These are phyloP conservation scores for Orthonevra nobilis DNA, from an alignment of 2,888 invertebrate species.

Conservation along the genomic window DNA sequence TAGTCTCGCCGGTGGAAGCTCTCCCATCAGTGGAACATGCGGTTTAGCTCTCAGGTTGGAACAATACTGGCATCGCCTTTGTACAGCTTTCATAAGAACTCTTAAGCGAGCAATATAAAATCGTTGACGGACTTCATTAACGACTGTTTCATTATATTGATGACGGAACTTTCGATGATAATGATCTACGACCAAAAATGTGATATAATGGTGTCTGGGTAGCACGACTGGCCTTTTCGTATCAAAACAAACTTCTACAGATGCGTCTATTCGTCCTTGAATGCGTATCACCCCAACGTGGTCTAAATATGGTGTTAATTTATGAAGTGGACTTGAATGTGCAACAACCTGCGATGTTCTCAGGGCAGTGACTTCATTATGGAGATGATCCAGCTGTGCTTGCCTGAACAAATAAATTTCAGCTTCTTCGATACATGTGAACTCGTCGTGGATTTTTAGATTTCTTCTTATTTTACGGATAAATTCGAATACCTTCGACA, in stretches of 20 bases:
- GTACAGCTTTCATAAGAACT: background rate
- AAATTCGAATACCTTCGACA: background rate
- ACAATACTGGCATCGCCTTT: background rate
- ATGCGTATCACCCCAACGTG: constrained; percentile 1
- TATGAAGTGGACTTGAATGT: too few relatives aligned
- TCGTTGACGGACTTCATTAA: constrained; percentile 39
- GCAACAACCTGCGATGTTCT: background rate
- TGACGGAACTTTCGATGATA: background rate
- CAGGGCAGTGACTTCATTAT: background rate
- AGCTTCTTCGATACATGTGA: background rate
- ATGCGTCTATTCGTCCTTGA: background rate
- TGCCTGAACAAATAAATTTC: background rate
- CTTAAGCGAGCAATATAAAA: background rate
- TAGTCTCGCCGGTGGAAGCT: constrained; percentile 19
- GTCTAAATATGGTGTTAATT: constrained; percentile 18
- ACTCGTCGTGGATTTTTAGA: background rate
- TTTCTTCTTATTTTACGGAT: background rate
- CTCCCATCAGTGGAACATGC: constrained; percentile 17
- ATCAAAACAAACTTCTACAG: background rate
- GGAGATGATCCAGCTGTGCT: background rate
- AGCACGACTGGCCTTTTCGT: background rate
- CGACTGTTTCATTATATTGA: constrained; percentile 15
- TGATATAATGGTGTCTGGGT: background rate
- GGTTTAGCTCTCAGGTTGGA: constrained; percentile 6
- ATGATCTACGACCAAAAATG: background rate